These are phyloP conservation scores for Engraulis encrasicolus DNA, from an alignment of 2,113 vertebrate genomes.

Conservation along the genomic window DNA sequence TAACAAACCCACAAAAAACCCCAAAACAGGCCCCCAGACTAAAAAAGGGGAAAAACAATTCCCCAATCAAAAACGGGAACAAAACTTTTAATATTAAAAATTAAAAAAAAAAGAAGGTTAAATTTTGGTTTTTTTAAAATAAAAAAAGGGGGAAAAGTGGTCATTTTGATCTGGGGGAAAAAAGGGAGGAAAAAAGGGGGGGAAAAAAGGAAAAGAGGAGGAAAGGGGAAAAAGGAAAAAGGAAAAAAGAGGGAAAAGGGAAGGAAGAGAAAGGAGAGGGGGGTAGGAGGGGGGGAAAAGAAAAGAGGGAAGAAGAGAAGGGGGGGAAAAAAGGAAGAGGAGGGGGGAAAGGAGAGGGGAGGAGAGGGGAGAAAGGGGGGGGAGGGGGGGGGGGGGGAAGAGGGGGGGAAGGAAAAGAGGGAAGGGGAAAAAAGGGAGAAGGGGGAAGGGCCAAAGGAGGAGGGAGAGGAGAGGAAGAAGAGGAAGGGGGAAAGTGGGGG, in stretches of 20 bases:
- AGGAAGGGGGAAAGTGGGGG: background rate
- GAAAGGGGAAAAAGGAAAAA: background rate
- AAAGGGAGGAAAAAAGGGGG: conserved; percentile 8
- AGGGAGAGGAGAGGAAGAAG: conserved; percentile 31
- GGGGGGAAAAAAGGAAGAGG: background rate
- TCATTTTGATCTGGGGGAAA: too few species aligned
- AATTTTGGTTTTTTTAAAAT: too few species aligned
- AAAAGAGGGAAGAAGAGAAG: background rate
- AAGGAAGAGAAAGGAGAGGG: background rate
- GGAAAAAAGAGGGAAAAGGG: background rate
- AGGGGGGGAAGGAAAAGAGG: background rate
- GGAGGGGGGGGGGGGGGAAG: conserved; percentile 8
- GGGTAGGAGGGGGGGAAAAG: too few species aligned
- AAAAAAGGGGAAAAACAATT: too few species aligned
- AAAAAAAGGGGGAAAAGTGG: conserved; percentile 64
- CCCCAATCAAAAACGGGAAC: too few species aligned
- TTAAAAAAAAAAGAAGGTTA: conserved; percentile 61
- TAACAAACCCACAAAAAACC: too few species aligned
- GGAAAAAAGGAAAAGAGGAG: conserved; percentile 52
- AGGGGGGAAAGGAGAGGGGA: background rate
- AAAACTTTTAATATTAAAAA: too few species aligned
- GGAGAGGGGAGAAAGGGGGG: background rate
- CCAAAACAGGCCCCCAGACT: too few species aligned
- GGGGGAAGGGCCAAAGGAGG: background rate
- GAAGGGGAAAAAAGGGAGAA: background rate